A percentile compares a stretch with the other conserved stretches of the same genome.
Conservation (phyloP, 2,888 invertebrate species). For the Agriopis aurantiaria region DNA sequence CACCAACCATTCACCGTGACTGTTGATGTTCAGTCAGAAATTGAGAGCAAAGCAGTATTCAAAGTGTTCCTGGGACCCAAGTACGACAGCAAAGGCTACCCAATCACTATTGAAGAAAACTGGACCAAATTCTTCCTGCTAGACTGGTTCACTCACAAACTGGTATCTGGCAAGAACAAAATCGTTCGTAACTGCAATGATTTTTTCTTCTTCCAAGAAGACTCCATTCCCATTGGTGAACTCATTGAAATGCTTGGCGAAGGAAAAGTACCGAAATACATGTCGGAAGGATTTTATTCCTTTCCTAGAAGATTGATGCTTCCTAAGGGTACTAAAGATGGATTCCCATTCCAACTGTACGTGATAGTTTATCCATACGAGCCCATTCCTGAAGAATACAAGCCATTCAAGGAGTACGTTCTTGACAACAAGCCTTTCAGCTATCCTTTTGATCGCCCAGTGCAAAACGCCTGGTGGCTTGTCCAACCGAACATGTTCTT, state of each 20-base stretch:
- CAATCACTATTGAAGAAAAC: slow-evolving; percentile 82
- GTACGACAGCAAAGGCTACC: slow-evolving; percentile 86
- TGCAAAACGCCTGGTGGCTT: slow-evolving; percentile 75
- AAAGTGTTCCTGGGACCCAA: slow-evolving; percentile 91
- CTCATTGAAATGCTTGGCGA: slow-evolving; percentile 87
- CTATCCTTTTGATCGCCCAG: slow-evolving; percentile 87
- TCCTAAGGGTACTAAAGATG: slow-evolving; percentile 90
- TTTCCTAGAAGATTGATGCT: slow-evolving; percentile 90
- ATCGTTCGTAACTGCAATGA: slow-evolving; percentile 89
- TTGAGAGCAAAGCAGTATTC: slow-evolving; percentile 85
- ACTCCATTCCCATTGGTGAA: slow-evolving; percentile 87
- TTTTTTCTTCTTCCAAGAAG: slow-evolving; percentile 87
- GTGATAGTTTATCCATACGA: slow-evolving; percentile 87
- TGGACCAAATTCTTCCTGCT: slow-evolving; percentile 87
- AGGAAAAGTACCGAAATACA: slow-evolving; percentile 80
- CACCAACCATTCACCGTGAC: slow-evolving; percentile 89
- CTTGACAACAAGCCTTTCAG: slow-evolving; percentile 84
- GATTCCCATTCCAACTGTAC: slow-evolving; percentile 89
- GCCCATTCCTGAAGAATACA: slow-evolving; percentile 68
- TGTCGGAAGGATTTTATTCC: slow-evolving; percentile 84
- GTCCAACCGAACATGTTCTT: slow-evolving; percentile 87
- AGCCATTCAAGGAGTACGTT: slow-evolving; percentile 60
- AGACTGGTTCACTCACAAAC: slow-evolving; percentile 86
- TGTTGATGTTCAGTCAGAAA: slow-evolving; percentile 87
- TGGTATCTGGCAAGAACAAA: slow-evolving; percentile 88